phyloP scores from a whole-genome alignment of 2,797 vertebrate species.

The Galagoides demidoff region DNA sequence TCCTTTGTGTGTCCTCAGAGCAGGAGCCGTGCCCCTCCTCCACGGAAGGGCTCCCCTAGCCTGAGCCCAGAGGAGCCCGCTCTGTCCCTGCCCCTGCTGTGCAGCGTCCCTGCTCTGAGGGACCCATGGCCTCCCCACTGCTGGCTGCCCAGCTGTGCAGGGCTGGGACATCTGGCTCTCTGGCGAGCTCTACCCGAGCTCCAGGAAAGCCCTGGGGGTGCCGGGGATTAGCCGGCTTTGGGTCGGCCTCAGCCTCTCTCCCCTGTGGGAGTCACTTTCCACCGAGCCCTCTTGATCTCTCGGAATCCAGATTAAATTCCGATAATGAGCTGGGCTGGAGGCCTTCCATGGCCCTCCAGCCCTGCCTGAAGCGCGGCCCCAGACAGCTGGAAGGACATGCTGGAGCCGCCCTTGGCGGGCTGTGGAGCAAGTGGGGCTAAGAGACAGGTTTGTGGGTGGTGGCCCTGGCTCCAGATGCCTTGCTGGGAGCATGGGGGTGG shows the following conservation, averaged over 20 bases:
- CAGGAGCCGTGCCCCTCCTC: not conserved
- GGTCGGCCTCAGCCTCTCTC: slow-evolving; percentile 72
- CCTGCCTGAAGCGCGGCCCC: not conserved
- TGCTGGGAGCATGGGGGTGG: not conserved
- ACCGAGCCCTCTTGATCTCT: slow-evolving; percentile 80
- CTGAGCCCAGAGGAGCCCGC: not conserved
- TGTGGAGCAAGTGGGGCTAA: not conserved
- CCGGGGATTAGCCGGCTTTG: slow-evolving; percentile 70
- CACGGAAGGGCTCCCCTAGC: not conserved
- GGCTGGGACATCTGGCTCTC: slow-evolving; percentile 69
- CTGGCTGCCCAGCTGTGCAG: slow-evolving; percentile 53
- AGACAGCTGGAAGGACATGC: slow-evolving; percentile 36
- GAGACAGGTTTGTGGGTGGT: not conserved
- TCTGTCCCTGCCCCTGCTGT: rapidly evolving
- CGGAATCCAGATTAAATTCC: slow-evolving; percentile 74
- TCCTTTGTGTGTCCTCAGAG: rapidly evolving
- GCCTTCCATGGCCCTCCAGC: not conserved
- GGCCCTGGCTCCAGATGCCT: not conserved
- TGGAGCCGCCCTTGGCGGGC: not conserved
- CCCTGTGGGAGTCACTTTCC: slow-evolving; percentile 77
- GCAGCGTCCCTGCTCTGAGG: not conserved
- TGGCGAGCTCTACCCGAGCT: slow-evolving; percentile 53
- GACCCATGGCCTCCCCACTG: not conserved
- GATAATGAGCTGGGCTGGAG: slow-evolving; percentile 76
- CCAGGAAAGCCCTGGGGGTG: slow-evolving; percentile 71